Evolutionary conservation across 2,113 vertebrate species (phyloP).

Genomic region (Rhadina sibilatrix): DNA sequence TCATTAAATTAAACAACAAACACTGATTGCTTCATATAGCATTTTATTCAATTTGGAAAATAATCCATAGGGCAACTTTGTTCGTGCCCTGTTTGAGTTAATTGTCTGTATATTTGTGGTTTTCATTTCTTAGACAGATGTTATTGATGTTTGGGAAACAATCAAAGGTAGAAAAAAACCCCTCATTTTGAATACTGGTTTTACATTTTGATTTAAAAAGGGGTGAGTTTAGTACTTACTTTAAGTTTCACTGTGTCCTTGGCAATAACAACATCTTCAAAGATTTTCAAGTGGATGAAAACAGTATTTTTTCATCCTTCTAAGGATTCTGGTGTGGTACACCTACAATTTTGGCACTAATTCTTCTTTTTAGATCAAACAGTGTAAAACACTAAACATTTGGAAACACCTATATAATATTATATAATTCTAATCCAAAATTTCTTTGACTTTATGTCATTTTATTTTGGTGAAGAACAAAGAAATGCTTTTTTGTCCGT

Average conservation of each 20-base stretch:
- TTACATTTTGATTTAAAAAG: background rate
- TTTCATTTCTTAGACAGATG: background rate
- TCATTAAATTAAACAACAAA: background rate
- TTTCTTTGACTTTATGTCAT: background rate
- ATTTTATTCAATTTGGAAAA: background rate
- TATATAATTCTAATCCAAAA: background rate
- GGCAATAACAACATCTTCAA: background rate
- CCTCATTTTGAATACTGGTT: background rate
- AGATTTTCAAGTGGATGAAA: background rate
- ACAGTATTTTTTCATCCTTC: background rate
- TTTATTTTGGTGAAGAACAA: background rate
- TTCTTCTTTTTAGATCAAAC: background rate
- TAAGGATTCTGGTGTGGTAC: background rate
- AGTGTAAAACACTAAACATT: background rate
- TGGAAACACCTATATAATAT: background rate
- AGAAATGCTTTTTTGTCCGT: background rate
- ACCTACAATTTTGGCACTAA: background rate
- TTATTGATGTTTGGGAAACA: background rate
- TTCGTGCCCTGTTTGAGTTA: background rate
- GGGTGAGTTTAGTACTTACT: background rate
- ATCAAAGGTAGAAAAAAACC: background rate
- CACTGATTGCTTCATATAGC: background rate
- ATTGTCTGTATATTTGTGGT: background rate
- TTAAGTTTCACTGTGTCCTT: background rate
- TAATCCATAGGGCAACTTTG: fast-evolving